Base-by-base conservation (phyloP, 2,797 vertebrate species). In the Neoniphon sammara region DNA sequence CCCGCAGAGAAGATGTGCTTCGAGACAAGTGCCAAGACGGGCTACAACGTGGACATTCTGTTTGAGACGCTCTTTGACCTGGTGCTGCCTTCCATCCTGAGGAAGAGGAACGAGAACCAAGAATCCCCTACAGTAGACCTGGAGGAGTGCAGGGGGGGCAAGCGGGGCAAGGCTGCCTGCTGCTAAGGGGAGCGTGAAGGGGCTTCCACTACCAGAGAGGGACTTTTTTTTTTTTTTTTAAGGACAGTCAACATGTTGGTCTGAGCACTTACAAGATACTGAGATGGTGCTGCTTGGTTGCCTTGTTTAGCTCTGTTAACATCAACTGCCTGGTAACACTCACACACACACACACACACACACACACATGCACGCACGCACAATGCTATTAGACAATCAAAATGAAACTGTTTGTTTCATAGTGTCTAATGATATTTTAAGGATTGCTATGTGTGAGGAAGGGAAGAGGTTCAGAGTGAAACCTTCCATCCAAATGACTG, bases 1-100 rank as follows among this genome's bases (percentile, higher is more conserved):
- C 93, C 96, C 0, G 97, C 97, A 0, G 97, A 98, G 77, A 95
- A 91, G 77, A 95, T 98, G 96, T 98, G 97, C 91, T 99, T 99
- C 5, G 97, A 99, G 94, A 99, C 97, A 0, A 99, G 98, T 0
- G 97, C 98, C 18, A 99, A 98, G 90, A 97, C 96, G 0, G 97
- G 97, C 0, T 93, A 96, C 85, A 97, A 97, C 0, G 97, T 99
- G 87, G 98, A 99, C 76, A 46, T 85, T 36, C 90, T 99, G 85
- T 99, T 99, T 17, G 97, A 99, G 88, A 95, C 94, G 0, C 70
- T 99, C 60, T 98, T 99, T 11, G 96, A 98, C 44, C 91, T 98
- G 93, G 93, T 98, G 61, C 92, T 97, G 75, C 96, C 97, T 0
- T 85, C 94, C 49, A 96, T 99, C 27, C 75, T 95, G 20, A 95